Percentiles rank a stretch among this genome's conserved stretches.
Evolutionary conservation across 2,113 vertebrate species (phyloP).

Genomic region (Thermophis baileyi): DNA sequence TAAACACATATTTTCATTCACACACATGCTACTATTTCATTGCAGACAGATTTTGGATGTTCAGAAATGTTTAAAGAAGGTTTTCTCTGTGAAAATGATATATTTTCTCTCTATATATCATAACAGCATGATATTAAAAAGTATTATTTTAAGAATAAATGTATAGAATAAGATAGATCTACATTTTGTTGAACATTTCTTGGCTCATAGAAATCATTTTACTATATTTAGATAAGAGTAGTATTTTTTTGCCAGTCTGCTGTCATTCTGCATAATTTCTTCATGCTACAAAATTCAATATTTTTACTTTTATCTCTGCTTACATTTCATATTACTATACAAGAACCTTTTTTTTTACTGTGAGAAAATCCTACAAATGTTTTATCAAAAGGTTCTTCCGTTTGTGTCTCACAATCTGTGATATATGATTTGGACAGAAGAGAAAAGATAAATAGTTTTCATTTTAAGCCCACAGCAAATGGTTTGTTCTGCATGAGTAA

Average conservation of each 20-base stretch:
- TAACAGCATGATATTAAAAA: constrained; percentile 31
- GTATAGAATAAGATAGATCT: background rate
- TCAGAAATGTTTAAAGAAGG: background rate
- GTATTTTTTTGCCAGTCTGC: constrained; percentile 14
- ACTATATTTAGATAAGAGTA: background rate
- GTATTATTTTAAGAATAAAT: constrained; percentile 26
- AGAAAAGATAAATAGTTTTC: constrained; percentile 60
- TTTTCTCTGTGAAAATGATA: constrained; percentile 4
- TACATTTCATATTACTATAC: constrained; percentile 16
- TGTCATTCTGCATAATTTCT: constrained; percentile 20
- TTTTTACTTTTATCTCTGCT: constrained; percentile 31
- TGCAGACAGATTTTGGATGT: background rate
- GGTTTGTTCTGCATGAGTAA: constrained; percentile 53
- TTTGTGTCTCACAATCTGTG: constrained; percentile 48
- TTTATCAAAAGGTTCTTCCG: background rate
- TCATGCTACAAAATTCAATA: constrained; percentile 16
- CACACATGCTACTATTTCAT: background rate
- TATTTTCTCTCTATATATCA: constrained; percentile 2
- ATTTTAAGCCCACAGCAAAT: constrained; percentile 47
- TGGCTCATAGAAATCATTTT: constrained; percentile 17
- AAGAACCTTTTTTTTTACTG: constrained; percentile 29
- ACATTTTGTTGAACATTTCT: constrained; percentile 26
- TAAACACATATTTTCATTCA: background rate
- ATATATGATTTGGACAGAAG: constrained; percentile 58
- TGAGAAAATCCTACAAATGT: constrained; percentile 20